These are phyloP conservation scores for Numida meleagris DNA, from an alignment of 2,113 vertebrate genomes.

Conservation along the genomic window DNA sequence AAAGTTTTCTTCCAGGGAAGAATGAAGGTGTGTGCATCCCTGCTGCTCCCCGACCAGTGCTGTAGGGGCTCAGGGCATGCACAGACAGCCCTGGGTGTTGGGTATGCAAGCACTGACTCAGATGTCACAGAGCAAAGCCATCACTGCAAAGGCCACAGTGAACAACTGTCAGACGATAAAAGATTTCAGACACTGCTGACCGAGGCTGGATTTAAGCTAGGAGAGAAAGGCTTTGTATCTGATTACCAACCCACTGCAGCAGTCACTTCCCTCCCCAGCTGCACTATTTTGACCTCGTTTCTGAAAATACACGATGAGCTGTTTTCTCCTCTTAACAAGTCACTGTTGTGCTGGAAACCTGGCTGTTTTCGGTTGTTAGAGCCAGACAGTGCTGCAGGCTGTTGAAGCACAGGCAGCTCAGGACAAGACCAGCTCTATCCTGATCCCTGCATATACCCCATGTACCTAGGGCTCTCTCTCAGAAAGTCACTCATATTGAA, in stretches of 20 bases:
- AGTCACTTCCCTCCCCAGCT: background rate
- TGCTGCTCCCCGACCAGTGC: too few relatives aligned
- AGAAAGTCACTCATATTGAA: background rate
- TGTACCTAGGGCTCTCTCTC: background rate
- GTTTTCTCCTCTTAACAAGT: background rate
- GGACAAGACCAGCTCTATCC: background rate
- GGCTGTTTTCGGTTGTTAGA: background rate
- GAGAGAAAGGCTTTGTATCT: conserved; percentile 43
- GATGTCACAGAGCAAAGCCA: conserved; percentile 23
- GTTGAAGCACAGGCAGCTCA: background rate
- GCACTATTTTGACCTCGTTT: conserved; percentile 28
- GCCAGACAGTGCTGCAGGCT: background rate
- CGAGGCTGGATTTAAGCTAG: conserved; percentile 21
- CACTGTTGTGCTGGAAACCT: background rate
- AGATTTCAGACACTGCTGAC: conserved; percentile 37
- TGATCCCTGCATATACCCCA: background rate
- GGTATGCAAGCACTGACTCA: background rate
- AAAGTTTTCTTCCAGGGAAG: background rate
- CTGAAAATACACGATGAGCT: conserved; percentile 51
- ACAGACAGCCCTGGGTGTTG: background rate
- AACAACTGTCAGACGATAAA: conserved; percentile 32
- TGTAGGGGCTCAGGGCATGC: background rate
- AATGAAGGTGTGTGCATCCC: background rate
- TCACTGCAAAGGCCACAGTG: background rate
- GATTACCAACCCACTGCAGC: background rate